Percentiles rank a stretch among this genome's conserved stretches.
phyloP scores from a whole-genome alignment of 2,113 vertebrate species.

The Stictonetta naevosa region DNA sequence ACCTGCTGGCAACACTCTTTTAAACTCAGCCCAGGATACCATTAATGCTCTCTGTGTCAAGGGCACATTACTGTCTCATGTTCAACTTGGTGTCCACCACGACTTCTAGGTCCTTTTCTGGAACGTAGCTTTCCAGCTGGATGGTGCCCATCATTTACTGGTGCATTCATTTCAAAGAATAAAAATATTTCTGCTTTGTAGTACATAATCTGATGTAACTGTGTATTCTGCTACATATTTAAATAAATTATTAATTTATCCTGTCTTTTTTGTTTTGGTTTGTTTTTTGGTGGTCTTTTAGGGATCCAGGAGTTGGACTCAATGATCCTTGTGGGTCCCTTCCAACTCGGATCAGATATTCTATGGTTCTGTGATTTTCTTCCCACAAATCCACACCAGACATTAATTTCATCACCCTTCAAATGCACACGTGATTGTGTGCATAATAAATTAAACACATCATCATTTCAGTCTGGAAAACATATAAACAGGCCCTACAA shows the following conservation, averaged over 20 bases:
- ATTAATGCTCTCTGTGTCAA: accelerated
- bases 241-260: neutral
- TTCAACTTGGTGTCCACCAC: neutral
- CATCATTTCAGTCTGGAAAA: neutral
- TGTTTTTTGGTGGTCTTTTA: no score
- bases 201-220: neutral
- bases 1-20: neutral
- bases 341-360: no score
- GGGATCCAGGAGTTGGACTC: no score
- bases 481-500: neutral
- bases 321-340: no score
- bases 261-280: neutral
- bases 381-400: neutral
- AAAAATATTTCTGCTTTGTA: neutral
- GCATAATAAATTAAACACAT: neutral
- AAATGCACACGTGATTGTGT: neutral
- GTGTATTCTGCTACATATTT: neutral
- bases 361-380: neutral
- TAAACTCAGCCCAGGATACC: neutral
- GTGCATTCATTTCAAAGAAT: neutral
- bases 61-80: neutral
- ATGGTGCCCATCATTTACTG: neutral
- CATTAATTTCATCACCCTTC: neutral
- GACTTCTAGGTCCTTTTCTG: neutral
- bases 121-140: neutral